phyloP scores from a whole-genome alignment of 2,888 invertebrate genomes.

The Malthinus seriepunctatus region DNA sequence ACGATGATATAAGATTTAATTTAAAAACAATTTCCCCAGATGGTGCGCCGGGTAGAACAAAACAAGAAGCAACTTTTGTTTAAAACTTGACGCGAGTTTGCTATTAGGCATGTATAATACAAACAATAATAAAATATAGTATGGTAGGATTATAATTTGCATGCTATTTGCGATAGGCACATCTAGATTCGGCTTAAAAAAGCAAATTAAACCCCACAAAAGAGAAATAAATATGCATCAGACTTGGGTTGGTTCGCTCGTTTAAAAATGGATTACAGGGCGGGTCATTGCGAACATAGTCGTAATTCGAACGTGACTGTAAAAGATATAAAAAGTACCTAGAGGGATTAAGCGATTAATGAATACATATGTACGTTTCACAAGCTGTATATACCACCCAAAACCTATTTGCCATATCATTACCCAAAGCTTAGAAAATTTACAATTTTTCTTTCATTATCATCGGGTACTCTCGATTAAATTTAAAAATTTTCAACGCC shows the following conservation, averaged over 20 bases:
- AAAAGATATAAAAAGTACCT: conserved; percentile 40
- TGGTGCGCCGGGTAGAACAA: conserved; percentile 36
- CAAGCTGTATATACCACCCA: not conserved
- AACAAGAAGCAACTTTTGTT: conserved; percentile 29
- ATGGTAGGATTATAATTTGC: conserved; percentile 27
- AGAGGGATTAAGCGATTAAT: conserved; percentile 42
- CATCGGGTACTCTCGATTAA: no score
- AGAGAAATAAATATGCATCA: conserved; percentile 43
- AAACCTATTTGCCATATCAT: conserved; percentile 18
- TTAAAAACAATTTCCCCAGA: conserved; percentile 48
- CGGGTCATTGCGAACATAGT: conserved; percentile 39
- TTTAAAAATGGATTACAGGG: conserved; percentile 45
- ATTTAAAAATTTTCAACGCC: no score
- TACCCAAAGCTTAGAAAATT: conserved; percentile 6
- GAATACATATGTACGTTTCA: conserved; percentile 42
- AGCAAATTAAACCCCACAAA: conserved; percentile 36
- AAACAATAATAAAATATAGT: conserved; percentile 33
- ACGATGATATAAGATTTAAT: conserved; percentile 47
- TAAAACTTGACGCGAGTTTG: conserved; percentile 23
- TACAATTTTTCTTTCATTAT: not conserved
- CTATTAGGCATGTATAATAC: conserved; percentile 25
- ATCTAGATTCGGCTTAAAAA: conserved; percentile 31
- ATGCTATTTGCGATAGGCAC: conserved; percentile 27
- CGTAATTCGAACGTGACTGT: conserved; percentile 40
- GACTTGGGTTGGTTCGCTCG: conserved; percentile 36